Base-by-base conservation (phyloP, 2,888 invertebrate genomes). In the Lamellibrachia satsuma region DNA sequence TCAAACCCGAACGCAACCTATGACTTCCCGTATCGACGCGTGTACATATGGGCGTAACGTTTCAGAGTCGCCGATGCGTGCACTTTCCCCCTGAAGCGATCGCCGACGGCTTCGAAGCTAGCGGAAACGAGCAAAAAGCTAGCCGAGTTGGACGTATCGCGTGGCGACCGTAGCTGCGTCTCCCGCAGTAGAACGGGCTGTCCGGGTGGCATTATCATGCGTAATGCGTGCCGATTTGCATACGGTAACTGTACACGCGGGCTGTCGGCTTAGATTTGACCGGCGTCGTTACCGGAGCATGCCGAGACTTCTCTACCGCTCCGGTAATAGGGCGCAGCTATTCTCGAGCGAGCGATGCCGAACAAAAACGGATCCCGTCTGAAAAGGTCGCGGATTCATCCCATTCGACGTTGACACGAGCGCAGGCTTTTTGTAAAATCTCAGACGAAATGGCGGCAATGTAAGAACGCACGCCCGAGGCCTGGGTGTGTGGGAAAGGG, bases 191-290 rank as follows among this genome's bases (percentile, higher is more conserved):
- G 75, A 75, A 75, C 75, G 22, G 75, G 22, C n/a, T 15, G n/a
- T 75, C 6, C 75, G 75, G 75, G 22, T 75, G 22, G 22, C 75
- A 75, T 75, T 75, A 75, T 75, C 75, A 75, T 75, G 75, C 75
- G 75, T 22, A 75, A 75, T 75, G 75, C 75, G 75, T 75, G 75
- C 75, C 75, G 75, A 75, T 75, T 75, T 75, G 75, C 75, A 75
- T 75, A 75, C 75, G 75, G 75, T 75, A 75, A 75, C 75, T 15
- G 75, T 22, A 75, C 75, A 75, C 75, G 75, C 22, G 0, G 75
- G 15, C 75, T 75, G 75, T 75, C 75, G 75, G 75, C 75, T 75
- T 75, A 75, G n/a, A 75, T 75, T 75, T 75, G 75, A 75, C 75
- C 75, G 75, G 22, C 75, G n/a, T 22, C 15, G 75, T 22, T 75